A percentile compares a stretch with the other conserved stretches of the same genome.
Conservation (phyloP, 2,113 vertebrate genomes). For the Protobothrops flavoviridis region DNA sequence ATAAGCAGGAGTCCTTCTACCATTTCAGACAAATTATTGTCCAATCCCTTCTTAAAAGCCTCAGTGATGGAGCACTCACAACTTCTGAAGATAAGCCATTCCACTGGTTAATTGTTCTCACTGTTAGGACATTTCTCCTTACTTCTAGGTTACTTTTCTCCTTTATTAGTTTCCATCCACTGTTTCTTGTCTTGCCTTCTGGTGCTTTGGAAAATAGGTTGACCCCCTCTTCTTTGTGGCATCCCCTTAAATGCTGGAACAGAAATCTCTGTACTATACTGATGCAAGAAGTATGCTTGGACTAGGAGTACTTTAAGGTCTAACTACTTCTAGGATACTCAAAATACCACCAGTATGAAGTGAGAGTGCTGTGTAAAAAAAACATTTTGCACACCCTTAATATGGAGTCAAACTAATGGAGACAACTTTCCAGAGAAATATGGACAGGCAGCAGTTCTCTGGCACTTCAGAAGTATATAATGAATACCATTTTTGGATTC, state of each 20-base stretch:
- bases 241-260: background rate
- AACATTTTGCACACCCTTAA: background rate
- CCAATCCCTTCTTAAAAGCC: background rate
- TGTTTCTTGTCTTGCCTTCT: background rate
- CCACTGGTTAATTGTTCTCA: background rate
- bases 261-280: background rate
- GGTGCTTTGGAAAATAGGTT: background rate
- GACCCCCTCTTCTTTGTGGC: background rate
- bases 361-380: background rate
- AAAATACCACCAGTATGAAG: background rate
- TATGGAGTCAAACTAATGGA: background rate
- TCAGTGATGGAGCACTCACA: background rate
- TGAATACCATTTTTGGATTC: conserved; percentile 59
- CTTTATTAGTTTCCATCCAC: background rate
- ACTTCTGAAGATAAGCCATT: background rate
- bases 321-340: background rate
- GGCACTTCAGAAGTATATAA: conserved; percentile 9
- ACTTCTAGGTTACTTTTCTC: background rate
- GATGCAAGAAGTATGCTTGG: background rate
- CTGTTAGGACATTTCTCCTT: background rate
- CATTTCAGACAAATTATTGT: background rate
- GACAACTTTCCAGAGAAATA: background rate
- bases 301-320: background rate
- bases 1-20: background rate
- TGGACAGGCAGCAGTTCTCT: background rate